Conservation (phyloP, 1,140 invertebrate genomes). For the Drosophila orosa region DNA sequence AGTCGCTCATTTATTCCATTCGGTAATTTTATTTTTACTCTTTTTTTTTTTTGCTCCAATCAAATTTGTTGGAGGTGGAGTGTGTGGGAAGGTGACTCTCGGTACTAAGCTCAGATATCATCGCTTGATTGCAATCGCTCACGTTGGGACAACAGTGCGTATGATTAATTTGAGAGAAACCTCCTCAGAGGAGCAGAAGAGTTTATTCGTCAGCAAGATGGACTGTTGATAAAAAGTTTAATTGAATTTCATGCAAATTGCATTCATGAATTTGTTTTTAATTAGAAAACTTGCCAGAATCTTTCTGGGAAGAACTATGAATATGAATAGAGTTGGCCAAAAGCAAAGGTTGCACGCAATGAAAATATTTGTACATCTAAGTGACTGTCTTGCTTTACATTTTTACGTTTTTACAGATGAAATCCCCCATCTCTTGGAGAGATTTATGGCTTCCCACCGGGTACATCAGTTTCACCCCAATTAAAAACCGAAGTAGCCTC, state of each 20-base stretch:
- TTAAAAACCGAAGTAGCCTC: conserved; percentile 20
- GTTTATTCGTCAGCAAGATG: conserved; percentile 2
- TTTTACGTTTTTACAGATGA: conserved; percentile 17
- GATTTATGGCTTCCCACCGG: conserved; percentile 24
- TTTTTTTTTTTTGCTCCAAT: conserved; percentile 4
- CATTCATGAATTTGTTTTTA: conserved; percentile 72
- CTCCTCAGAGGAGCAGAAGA: not conserved
- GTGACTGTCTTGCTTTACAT: conserved; percentile 5
- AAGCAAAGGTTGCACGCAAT: not conserved
- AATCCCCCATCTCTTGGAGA: conserved; percentile 3
- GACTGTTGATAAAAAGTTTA: conserved; percentile 69
- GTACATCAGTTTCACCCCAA: conserved; percentile 25
- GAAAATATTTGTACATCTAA: conserved; percentile 28
- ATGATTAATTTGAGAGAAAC: conserved; percentile 58
- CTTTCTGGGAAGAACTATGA: conserved; percentile 25
- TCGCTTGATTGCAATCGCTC: conserved; percentile 20
- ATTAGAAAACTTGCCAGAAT: conserved; percentile 57
- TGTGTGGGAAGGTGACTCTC: conserved; percentile 1
- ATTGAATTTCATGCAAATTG: conserved; percentile 79
- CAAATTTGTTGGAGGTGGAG: conserved; percentile 27
- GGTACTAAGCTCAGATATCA: conserved; percentile 39
- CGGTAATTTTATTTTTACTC: not conserved
- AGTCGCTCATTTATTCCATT: conserved; percentile 36
- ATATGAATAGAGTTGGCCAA: conserved; percentile 10
- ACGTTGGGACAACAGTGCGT: conserved; percentile 60